Conservation (phyloP, 2,113 vertebrate species). For the Lamprotornis superbus region DNA sequence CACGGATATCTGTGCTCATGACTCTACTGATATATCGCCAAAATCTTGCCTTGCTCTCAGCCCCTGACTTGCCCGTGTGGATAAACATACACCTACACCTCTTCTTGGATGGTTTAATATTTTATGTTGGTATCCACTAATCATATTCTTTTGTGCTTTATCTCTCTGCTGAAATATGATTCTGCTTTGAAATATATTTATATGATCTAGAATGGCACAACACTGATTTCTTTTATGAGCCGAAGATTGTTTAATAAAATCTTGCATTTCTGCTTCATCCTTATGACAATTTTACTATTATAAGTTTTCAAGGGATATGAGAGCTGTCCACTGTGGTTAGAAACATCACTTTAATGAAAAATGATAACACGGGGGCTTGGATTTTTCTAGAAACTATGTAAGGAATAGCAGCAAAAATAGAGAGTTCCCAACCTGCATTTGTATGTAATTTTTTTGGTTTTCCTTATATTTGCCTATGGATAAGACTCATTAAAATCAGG, state of each 20-base stretch:
- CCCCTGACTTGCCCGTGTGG: neutral
- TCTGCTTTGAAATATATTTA: conserved; percentile 65
- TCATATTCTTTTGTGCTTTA: conserved; percentile 42
- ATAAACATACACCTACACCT: neutral
- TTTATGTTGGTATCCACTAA: neutral
- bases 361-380: conserved; percentile 31
- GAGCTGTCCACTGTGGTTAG: conserved; percentile 65
- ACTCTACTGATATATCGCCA: neutral
- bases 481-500: neutral
- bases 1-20: neutral
- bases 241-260: conserved; percentile 67
- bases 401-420: conserved; percentile 11
- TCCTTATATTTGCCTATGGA: neutral
- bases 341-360: conserved; percentile 70
- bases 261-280: conserved; percentile 58
- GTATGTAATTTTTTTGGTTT: neutral
- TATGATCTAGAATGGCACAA: conserved; percentile 64
- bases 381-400: conserved; percentile 52
- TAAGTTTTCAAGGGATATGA: conserved; percentile 68
- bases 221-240: conserved; percentile 63
- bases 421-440: neutral
- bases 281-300: conserved; percentile 72
- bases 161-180: conserved; percentile 54
- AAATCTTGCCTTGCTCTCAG: neutral
- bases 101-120: conserved; percentile 14